Percentiles rank a stretch among this genome's conserved stretches.
Evolutionary conservation across 2,113 vertebrate species (phyloP).

Genomic region (Rhinogobius similis): DNA sequence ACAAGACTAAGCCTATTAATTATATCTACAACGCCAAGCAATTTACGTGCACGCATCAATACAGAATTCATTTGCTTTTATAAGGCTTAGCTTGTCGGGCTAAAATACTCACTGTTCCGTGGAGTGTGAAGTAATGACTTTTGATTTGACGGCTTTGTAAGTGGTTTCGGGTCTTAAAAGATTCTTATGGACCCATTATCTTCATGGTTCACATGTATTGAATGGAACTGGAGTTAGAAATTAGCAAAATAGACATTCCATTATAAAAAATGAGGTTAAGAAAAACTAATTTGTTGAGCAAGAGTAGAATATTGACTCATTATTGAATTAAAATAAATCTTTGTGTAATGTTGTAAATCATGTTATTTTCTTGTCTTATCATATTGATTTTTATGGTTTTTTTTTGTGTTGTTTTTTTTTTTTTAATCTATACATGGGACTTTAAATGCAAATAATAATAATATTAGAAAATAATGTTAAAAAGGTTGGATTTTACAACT

Average conservation of each 20-base stretch:
- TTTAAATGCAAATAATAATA: neutral
- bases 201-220: neutral
- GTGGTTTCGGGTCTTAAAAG: neutral
- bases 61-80: conserved; percentile 17
- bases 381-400: neutral
- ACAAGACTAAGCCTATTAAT: conserved; percentile 27
- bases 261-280: neutral
- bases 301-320: neutral
- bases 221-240: too few relatives aligned
- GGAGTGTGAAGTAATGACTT: conserved; percentile 10
- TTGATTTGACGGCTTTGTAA: conserved; percentile 3
- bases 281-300: neutral
- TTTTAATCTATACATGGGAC: neutral
- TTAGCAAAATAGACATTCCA: neutral
- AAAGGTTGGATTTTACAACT: too few relatives aligned
- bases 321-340: neutral
- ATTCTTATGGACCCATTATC: neutral
- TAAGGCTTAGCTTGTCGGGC: neutral
- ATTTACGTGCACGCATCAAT: conserved; percentile 9
- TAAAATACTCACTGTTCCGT: conserved; percentile 5
- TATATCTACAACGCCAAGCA: conserved; percentile 24
- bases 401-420: too few relatives aligned
- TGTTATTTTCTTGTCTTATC: neutral
- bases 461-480: too few relatives aligned
- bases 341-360: neutral